Evolutionary conservation across 2,888 invertebrate genomes (phyloP).

Genomic region (Tanypteryx hageni): DNA sequence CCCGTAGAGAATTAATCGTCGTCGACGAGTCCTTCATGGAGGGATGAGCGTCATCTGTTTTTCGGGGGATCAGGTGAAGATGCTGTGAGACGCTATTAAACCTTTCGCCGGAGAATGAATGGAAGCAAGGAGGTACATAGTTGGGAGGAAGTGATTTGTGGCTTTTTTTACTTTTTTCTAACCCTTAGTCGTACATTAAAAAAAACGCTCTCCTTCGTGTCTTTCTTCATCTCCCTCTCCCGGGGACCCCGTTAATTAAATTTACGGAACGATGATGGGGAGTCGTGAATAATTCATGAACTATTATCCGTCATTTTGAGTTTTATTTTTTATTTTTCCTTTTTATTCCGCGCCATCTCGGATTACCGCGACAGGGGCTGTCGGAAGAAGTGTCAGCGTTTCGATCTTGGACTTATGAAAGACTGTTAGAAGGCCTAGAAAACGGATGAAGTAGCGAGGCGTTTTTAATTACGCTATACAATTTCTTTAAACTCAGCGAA

Average conservation of each 20-base stretch:
- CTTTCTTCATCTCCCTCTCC: background rate
- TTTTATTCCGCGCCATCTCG: background rate
- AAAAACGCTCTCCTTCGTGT: background rate
- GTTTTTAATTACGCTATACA: no score
- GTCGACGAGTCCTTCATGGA: background rate
- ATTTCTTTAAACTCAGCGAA: no score
- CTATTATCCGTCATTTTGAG: background rate
- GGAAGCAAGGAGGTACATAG: background rate
- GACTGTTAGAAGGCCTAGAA: no score
- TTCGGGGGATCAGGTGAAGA: slow-evolving; percentile 26
- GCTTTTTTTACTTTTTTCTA: background rate
- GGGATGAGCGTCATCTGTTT: background rate
- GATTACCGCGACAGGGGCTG: background rate
- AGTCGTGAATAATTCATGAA: background rate
- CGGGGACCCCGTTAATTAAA: slow-evolving; percentile 6
- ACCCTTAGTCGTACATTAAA: background rate
- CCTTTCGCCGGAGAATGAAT: background rate
- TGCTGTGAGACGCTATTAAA: background rate
- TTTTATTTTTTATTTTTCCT: background rate
- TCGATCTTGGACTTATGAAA: background rate
- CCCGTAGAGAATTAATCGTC: background rate
- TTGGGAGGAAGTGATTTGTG: background rate
- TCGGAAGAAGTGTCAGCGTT: background rate
- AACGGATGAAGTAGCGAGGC: no score
- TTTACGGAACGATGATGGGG: background rate